phyloP scores from a whole-genome alignment of 1,140 invertebrate species.

The Habropoda laboriosa region DNA sequence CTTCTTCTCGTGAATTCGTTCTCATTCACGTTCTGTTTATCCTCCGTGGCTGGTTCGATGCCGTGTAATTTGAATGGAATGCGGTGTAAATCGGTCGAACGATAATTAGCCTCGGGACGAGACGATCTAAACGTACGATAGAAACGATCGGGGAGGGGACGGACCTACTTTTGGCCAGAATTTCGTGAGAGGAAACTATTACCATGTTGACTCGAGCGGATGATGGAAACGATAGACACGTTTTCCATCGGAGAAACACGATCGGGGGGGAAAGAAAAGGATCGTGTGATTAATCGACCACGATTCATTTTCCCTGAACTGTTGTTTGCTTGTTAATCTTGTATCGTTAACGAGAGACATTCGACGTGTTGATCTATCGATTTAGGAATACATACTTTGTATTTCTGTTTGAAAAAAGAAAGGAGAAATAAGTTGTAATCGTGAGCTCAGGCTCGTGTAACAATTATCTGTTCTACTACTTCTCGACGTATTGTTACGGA shows the following conservation, averaged over 20 bases:
- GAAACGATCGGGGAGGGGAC: background rate
- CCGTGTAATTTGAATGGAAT: constrained; percentile 7
- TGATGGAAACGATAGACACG: background rate
- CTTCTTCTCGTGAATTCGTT: constrained; percentile 9
- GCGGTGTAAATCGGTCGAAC: background rate
- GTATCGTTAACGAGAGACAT: background rate
- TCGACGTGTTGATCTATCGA: constrained; percentile 30
- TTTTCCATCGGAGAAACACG: background rate
- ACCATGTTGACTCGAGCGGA: background rate
- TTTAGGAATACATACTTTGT: background rate
- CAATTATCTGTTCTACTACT: constrained; percentile 29
- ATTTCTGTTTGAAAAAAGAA: background rate
- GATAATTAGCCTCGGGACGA: background rate
- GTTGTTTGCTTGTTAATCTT: background rate
- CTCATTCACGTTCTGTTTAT: constrained; percentile 27
- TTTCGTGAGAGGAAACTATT: background rate
- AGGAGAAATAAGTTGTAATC: background rate
- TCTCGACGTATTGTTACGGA: constrained; percentile 34
- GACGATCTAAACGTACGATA: background rate
- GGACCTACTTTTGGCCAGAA: background rate
- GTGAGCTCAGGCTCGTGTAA: constrained; percentile 15
- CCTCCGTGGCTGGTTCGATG: background rate
- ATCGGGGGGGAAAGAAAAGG: too few species aligned
- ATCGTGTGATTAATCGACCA: background rate
- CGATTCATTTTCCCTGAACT: background rate